Evolutionary conservation across 2,888 invertebrate species (phyloP).

Genomic region (Octonoba sinensis): DNA sequence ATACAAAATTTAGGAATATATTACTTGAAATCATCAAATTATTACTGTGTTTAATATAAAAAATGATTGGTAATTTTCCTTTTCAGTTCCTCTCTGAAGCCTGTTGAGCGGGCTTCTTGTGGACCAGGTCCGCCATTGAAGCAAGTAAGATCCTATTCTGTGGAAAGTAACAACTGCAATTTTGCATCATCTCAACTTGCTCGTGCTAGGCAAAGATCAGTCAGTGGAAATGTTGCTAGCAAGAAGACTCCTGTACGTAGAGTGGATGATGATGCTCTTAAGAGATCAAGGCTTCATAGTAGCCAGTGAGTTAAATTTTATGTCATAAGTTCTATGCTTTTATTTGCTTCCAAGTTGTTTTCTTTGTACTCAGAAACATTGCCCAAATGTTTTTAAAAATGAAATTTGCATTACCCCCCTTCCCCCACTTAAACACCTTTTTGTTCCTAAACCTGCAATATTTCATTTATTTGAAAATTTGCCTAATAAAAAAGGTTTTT

Average conservation of each 20-base stretch:
- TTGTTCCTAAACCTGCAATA: too few relatives aligned
- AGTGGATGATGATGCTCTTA: constrained; percentile 64
- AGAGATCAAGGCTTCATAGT: constrained; percentile 58
- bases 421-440: too few relatives aligned
- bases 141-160: constrained; percentile 61
- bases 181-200: constrained; percentile 41
- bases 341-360: not conserved
- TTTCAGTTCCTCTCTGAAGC: constrained; percentile 56
- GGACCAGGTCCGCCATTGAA: constrained; percentile 62
- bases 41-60: not conserved
- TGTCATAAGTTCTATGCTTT: not conserved
- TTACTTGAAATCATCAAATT: not conserved
- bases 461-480: too few relatives aligned
- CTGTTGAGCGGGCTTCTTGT: constrained; percentile 60
- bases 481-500: too few relatives aligned
- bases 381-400: too few relatives aligned
- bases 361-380: not conserved
- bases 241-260: constrained; percentile 62
- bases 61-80: not conserved
- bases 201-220: constrained; percentile 52
- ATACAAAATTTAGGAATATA: not conserved
- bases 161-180: constrained; percentile 47
- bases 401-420: too few relatives aligned
- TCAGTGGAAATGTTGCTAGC: constrained; percentile 59
- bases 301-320: constrained; percentile 58